Percentiles rank a stretch among this genome's conserved stretches.
phyloP scores from a whole-genome alignment of 2,888 invertebrate species.

The Lathronympha strigana region DNA sequence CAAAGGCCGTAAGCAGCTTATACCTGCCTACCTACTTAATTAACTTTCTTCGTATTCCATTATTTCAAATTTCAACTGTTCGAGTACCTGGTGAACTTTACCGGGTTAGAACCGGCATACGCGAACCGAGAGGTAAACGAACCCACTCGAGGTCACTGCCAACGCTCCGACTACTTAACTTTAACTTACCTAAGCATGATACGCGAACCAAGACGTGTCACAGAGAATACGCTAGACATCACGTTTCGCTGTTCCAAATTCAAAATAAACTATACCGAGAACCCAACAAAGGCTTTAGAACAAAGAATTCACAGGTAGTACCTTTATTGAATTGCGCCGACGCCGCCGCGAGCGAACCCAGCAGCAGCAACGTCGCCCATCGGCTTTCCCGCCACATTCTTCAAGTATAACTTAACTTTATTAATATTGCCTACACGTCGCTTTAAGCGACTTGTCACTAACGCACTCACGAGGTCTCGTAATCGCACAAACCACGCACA shows the following conservation, averaged over 20 bases:
- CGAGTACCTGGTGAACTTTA: slow-evolving; percentile 26
- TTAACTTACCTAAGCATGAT: slow-evolving; percentile 19
- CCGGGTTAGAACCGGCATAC: slow-evolving; percentile 33
- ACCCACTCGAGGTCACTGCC: slow-evolving; percentile 39
- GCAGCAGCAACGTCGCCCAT: slow-evolving; percentile 67
- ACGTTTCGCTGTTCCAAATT: slow-evolving; percentile 35
- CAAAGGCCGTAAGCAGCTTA: neutral
- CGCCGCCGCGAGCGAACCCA: slow-evolving; percentile 72
- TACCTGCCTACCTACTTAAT: neutral
- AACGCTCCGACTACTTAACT: slow-evolving; percentile 20
- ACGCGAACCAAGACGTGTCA: slow-evolving; percentile 12
- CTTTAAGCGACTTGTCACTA: slow-evolving; percentile 76
- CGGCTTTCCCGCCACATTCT: slow-evolving; percentile 70
- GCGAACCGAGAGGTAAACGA: slow-evolving; percentile 41
- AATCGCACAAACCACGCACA: slow-evolving; percentile 78
- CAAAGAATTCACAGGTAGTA: slow-evolving; percentile 77
- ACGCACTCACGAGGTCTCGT: slow-evolving; percentile 72
- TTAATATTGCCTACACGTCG: slow-evolving; percentile 73
- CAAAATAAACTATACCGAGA: slow-evolving; percentile 51
- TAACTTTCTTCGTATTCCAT: neutral
- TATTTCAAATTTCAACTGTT: neutral
- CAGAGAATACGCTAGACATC: slow-evolving; percentile 36
- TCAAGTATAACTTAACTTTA: slow-evolving; percentile 70
- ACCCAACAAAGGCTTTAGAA: slow-evolving; percentile 70
- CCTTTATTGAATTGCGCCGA: slow-evolving; percentile 79